These are phyloP conservation scores for Drosophila nebulosa DNA, from an alignment of 1,140 invertebrate genomes.

Conservation along the genomic window DNA sequence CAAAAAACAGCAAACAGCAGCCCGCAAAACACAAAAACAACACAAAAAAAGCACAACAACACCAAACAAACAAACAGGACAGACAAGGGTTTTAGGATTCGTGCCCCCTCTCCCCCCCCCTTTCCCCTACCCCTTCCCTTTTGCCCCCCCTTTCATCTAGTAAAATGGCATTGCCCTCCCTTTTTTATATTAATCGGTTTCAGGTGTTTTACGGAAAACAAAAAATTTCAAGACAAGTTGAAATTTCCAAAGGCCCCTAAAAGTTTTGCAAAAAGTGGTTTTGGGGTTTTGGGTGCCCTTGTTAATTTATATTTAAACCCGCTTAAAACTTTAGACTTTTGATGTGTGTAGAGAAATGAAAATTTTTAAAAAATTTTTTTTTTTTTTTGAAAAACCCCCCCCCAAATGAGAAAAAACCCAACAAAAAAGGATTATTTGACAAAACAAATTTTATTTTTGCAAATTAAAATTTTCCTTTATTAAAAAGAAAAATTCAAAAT, in stretches of 20 bases:
- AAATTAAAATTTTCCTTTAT: not conserved
- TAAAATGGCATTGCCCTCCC: too few relatives aligned
- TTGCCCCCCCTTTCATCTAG: not conserved
- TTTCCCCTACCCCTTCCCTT: not conserved
- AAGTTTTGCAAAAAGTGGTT: too few relatives aligned
- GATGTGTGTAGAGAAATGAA: not conserved
- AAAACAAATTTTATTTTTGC: too few relatives aligned
- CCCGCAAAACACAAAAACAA: constrained; percentile 31
- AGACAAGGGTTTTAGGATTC: constrained; percentile 60
- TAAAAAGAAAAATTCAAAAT: constrained; percentile 15
- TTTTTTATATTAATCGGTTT: not conserved
- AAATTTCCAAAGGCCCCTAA: constrained; percentile 44
- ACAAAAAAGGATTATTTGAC: not conserved
- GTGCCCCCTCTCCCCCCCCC: not conserved
- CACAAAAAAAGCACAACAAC: constrained; percentile 26
- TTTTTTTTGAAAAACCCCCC: not conserved
- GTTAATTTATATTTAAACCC: constrained; percentile 66
- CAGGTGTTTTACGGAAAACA: constrained; percentile 13
- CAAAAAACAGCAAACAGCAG: constrained; percentile 24
- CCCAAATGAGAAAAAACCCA: not conserved
- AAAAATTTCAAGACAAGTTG: constrained; percentile 48
- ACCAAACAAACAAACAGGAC: constrained; percentile 26
- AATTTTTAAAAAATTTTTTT: not conserved
- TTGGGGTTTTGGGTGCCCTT: constrained; percentile 25
- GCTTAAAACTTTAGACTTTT: constrained; percentile 31